Conservation (phyloP, 1,140 invertebrate species). For the Drosophila equinoxialis region DNA sequence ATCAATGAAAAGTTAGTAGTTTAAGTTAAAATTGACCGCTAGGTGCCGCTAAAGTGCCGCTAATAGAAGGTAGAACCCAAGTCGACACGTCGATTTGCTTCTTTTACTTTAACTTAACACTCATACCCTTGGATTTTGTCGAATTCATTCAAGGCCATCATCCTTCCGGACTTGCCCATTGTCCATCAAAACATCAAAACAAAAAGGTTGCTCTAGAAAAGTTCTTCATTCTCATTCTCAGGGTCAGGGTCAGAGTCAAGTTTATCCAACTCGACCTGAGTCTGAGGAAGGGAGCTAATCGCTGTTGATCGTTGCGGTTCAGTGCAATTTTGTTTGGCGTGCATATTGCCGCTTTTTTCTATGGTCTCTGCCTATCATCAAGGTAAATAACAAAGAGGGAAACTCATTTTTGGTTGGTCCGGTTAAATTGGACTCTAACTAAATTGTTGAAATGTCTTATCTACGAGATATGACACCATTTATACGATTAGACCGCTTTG, state of each 20-base stretch:
- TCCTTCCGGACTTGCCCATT: conserved; percentile 34
- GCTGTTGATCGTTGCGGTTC: conserved; percentile 68
- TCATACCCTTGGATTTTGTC: not conserved
- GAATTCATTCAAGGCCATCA: conserved; percentile 6
- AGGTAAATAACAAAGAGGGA: conserved; percentile 14
- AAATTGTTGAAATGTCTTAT: not conserved
- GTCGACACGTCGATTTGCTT: too few species aligned
- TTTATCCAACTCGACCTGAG: conserved; percentile 17
- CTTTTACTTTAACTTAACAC: too few species aligned
- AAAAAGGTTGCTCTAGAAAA: conserved; percentile 1
- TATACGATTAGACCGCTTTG: not conserved
- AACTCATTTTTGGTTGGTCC: not conserved
- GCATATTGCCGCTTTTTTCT: not conserved
- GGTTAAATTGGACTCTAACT: not conserved
- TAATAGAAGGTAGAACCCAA: too few species aligned
- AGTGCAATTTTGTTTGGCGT: conserved; percentile 43
- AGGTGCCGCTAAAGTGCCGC: too few species aligned
- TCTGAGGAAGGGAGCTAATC: conserved; percentile 31
- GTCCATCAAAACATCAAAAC: conserved; percentile 12
- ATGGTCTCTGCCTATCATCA: conserved; percentile 43
- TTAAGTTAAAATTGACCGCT: too few species aligned
- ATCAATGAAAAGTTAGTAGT: too few species aligned
- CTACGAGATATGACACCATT: not conserved
- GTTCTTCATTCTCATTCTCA: conserved; percentile 36
- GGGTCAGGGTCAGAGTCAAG: conserved; percentile 41